Evolutionary conservation across 2,797 vertebrate species (phyloP), one percentile per base, ranked within the genome.

Genomic region (Microctenopoma lineatum): DNA sequence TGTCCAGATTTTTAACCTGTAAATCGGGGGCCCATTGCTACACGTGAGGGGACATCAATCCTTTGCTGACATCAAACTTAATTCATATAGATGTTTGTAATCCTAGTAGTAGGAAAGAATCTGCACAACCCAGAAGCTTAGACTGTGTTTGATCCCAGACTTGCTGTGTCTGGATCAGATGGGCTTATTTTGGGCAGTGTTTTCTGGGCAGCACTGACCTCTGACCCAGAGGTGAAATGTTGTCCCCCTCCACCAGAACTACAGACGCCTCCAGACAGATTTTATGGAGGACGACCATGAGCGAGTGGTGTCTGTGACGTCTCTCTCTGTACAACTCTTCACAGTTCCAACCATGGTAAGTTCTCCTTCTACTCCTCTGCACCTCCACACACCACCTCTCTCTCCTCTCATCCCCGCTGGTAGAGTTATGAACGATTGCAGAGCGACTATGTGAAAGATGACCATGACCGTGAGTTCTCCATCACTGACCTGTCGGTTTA

Each of bases 251-350:
- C 92, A 94, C 92, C 94, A 98, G 97, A 99, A 96, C 96, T 99
- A 98, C 96, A 95, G 95, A 95, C 94, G 96, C 86, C 96, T 98
- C 88, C 97, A 98, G 95, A 98, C 95, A 95, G 96, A 98, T 95
- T 99, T 98, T 95, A 96, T 99, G 97, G 97, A 98, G 92, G 97
- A 98, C 81, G 97, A 99, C 94, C 97, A 99, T 85, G 97, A 99
- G 89, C 95, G 97, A 86, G 93, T 96, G 93, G 96, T 98, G 90
- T 98, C 97, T 87, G 96, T 98, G 95, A 96, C 96, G 82, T 97
- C 96, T 91, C 95, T 98, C 90, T 99, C 97, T 92, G 97, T 98
- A 83, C 97, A 99, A 93, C 95, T 99, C 94, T 98, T 99, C 96
- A 98, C 97, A 58, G 97, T 97, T 81, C 97, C 97, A 73, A 96